Evolutionary conservation across 2,888 invertebrate genomes (phyloP).

Genomic region (Salpingus planirostris): DNA sequence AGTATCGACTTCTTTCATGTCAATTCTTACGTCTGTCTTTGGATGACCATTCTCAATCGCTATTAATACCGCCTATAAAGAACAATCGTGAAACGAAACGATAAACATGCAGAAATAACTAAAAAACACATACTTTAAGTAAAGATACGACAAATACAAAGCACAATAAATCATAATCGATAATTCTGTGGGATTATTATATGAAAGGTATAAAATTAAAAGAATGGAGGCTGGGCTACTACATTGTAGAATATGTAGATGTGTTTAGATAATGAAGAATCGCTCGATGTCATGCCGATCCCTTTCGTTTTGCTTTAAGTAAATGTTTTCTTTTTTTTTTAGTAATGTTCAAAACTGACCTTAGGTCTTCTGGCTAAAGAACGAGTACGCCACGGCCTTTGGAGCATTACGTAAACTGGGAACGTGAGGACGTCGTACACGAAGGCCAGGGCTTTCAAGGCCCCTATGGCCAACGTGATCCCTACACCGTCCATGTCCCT

Average conservation of each 20-base stretch:
- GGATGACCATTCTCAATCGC: constrained; percentile 31
- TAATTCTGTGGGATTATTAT: too few relatives aligned
- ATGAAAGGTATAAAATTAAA: too few relatives aligned
- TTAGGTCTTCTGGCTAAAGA: constrained; percentile 68
- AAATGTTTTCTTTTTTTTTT: too few relatives aligned
- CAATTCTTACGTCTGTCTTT: constrained; percentile 37
- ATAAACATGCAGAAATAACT: background rate
- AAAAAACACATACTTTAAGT: background rate
- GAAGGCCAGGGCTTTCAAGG: constrained; percentile 72
- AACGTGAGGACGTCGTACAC: constrained; percentile 86
- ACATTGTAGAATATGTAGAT: too few relatives aligned
- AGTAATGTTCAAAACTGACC: constrained; percentile 50
- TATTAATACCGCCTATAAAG: constrained; percentile 38
- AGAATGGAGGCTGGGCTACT: too few relatives aligned
- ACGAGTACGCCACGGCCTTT: constrained; percentile 80
- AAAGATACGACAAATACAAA: too few relatives aligned
- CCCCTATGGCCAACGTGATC: constrained; percentile 60
- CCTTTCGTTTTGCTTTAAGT: too few relatives aligned
- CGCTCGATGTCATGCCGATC: too few relatives aligned
- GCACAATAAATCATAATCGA: too few relatives aligned
- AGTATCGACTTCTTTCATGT: constrained; percentile 34
- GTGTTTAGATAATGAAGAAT: too few relatives aligned
- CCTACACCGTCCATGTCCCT: constrained; percentile 53
- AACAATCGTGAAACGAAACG: constrained; percentile 15
- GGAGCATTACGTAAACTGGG: constrained; percentile 79